Conservation (phyloP, 2,888 invertebrate species). For the Mellilla xanthometata region DNA sequence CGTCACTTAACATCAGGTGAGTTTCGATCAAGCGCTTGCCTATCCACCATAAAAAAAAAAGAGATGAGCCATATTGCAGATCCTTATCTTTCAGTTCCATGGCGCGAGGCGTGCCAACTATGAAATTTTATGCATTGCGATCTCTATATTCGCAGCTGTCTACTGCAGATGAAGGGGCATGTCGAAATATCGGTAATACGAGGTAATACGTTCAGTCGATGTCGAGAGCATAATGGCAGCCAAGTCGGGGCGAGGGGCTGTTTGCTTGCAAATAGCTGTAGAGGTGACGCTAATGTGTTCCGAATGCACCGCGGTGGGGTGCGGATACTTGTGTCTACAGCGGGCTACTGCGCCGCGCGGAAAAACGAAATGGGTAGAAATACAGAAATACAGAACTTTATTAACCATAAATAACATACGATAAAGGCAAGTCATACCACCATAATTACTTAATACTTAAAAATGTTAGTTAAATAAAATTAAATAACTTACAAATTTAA, state of each 20-base stretch:
- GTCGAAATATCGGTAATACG: constrained; percentile 38
- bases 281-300: constrained; percentile 4
- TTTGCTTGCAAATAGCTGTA: constrained; percentile 9
- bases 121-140: constrained; percentile 54
- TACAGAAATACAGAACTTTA: no score
- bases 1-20: no score
- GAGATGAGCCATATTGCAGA: background rate
- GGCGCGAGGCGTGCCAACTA: constrained; percentile 30
- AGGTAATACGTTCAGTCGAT: constrained; percentile 15
- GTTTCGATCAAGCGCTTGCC: no score
- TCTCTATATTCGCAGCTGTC: constrained; percentile 42
- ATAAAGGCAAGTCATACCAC: no score
- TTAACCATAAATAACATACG: no score
- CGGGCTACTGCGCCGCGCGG: no score
- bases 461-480: no score
- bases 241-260: constrained; percentile 8
- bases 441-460: no score
- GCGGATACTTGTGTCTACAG: background rate
- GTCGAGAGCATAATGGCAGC: constrained; percentile 33
- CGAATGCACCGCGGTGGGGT: background rate
- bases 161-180: constrained; percentile 36
- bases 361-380: no score
- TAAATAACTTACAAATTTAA: no score
- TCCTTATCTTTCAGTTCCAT: no score
- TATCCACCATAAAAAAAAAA: no score